Evolutionary conservation across 2,113 vertebrate species (phyloP).

Genomic region (Oreocharis arfaki): DNA sequence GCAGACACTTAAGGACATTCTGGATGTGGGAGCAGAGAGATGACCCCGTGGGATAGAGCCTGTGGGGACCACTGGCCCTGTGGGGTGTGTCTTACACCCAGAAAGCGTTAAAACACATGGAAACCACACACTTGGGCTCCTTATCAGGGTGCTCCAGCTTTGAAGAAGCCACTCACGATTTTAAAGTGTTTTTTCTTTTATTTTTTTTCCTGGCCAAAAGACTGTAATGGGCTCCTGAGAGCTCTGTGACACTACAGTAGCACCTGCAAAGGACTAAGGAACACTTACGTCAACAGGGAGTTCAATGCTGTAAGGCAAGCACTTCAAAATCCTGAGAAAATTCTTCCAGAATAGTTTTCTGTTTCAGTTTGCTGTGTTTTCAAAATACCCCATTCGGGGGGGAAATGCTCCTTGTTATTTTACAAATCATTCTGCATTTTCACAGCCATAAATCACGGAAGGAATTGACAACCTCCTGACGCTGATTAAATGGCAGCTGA

Average conservation of each 20-base stretch:
- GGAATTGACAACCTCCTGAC: constrained; percentile 18
- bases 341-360: constrained; percentile 7
- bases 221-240: constrained; percentile 12
- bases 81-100: not conserved
- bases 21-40: not conserved
- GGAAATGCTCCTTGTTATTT: constrained; percentile 46
- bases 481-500: constrained; percentile 25
- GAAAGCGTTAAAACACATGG: not conserved
- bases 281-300: constrained; percentile 28
- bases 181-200: not conserved
- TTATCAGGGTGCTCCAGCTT: not conserved
- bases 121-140: not conserved
- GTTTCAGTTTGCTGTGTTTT: not conserved
- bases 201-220: not conserved
- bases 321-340: constrained; percentile 42
- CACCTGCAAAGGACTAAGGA: constrained; percentile 18
- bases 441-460: not conserved
- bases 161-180: constrained; percentile 33
- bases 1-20: not conserved
- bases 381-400: not conserved
- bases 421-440: constrained; percentile 44
- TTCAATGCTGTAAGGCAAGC: constrained; percentile 2
- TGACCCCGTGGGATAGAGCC: not conserved
- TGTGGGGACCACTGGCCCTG: not conserved
- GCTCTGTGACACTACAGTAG: not conserved